Percentiles rank a stretch among this genome's conserved stretches.
phyloP scores from a whole-genome alignment of 2,888 invertebrate species.

The Argyresthia goedartella region DNA sequence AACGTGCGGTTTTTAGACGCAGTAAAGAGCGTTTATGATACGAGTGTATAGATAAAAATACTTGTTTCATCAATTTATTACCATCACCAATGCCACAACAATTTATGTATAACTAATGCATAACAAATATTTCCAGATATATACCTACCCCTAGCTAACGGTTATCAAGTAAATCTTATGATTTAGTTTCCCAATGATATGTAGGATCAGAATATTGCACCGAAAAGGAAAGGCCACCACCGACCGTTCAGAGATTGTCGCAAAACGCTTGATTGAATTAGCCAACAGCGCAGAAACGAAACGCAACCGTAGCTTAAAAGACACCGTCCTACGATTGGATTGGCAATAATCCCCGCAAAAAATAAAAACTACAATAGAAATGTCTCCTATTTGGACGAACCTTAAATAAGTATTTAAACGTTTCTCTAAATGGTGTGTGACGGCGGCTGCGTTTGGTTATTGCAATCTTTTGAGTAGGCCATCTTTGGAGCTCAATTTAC shows the following conservation, averaged over 20 bases:
- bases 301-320: constrained; percentile 24
- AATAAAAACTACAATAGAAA: constrained; percentile 12
- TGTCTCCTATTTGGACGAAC: constrained; percentile 12
- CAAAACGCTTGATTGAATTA: constrained; percentile 28
- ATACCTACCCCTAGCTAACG: no score
- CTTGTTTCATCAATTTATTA: no score
- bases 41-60: no score
- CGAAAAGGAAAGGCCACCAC: constrained; percentile 8
- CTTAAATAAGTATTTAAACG: constrained; percentile 18
- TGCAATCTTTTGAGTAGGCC: constrained; percentile 12
- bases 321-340: constrained; percentile 35
- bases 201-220: not conserved
- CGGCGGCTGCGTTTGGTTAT: not conserved
- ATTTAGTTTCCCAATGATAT: no score
- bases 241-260: constrained; percentile 20
- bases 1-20: no score
- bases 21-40: no score
- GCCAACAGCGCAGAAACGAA: constrained; percentile 24
- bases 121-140: no score
- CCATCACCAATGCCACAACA: no score
- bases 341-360: constrained; percentile 40
- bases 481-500: constrained; percentile 16
- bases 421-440: constrained; percentile 22
- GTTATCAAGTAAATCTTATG: no score
- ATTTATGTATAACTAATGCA: no score